Evolutionary conservation across 2,113 vertebrate genomes (phyloP), one percentile per base, ranked within the genome.

Genomic region (Cnemophilus loriae): DNA sequence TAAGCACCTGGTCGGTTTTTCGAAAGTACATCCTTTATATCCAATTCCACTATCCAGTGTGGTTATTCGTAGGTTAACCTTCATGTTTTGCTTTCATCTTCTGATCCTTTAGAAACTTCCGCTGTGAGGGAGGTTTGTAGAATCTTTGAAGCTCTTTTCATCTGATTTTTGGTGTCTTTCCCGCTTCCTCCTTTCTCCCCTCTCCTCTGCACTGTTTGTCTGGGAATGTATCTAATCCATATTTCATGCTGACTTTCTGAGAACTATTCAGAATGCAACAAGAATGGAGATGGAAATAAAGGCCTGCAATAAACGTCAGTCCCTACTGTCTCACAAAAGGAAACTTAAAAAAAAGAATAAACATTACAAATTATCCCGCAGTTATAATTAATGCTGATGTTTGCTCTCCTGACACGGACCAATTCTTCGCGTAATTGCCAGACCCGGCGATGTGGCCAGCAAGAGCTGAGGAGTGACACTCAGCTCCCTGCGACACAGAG

Each of bases 1-100:
- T n/a, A 1, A 11, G 28, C 57, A 2, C 0, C 11, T 2, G 11
- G 9, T 1, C 0, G 2, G 9, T 3, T 69, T 56, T 47, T 16
- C 21, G 16, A 11, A 19, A 37, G 16, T 24, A 15, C 46, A 6
- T 15, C n/a, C 32, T 53, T 44, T 11, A 24, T 7, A 9, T 2
- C 27, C 47, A 2, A 2, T 32, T 42, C 16, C 42, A 9, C 0
- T 13, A 21, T 3, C 32, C 46, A 27, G 0, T 6, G 10, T 26
- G 14, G 16, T 42, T 57, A 23, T 16, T 33, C 26, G 15, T 39
- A 60, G 37, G 37, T 20, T 56, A 37, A 30, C 10, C 27, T 78
- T 89, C 22, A 3, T 4, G 9, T 10, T 89, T 35, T 52, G 39
- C 47, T 56, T 46, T 8, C 30, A 17, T 44, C 39, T 19, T 33